Percentiles rank a stretch among this genome's conserved stretches.
Conservation (phyloP, 2,888 invertebrate species). For the Atrina japonica region DNA sequence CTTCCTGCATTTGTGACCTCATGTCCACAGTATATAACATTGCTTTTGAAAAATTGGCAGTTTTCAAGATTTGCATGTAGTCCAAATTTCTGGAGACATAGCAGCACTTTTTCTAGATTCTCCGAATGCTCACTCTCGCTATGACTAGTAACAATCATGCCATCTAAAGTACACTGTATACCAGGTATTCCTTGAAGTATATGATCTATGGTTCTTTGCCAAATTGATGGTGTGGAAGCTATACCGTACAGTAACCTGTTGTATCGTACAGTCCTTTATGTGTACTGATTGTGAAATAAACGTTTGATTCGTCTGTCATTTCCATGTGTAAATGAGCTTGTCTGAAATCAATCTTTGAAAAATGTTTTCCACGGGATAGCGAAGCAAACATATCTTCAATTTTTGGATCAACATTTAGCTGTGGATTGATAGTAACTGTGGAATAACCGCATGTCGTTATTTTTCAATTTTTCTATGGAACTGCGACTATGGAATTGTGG, state of each 20-base stretch:
- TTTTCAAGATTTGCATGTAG: conserved; percentile 17
- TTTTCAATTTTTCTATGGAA: conserved; percentile 1
- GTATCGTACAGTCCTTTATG: conserved; percentile 50
- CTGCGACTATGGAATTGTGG: background rate
- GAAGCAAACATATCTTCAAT: background rate
- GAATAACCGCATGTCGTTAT: too few species aligned
- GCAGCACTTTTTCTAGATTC: too few species aligned
- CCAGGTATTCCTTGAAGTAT: too few species aligned
- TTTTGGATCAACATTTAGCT: conserved; percentile 6
- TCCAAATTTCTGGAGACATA: background rate
- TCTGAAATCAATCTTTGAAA: background rate
- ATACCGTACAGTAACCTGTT: conserved; percentile 51
- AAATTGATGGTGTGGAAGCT: conserved; percentile 49
- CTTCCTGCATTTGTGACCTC: conserved; percentile 8
- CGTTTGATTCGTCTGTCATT: too few species aligned
- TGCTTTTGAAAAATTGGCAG: conserved; percentile 25
- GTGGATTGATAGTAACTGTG: background rate
- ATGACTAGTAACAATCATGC: conserved; percentile 21
- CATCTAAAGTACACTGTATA: conserved; percentile 20
- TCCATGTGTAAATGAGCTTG: too few species aligned
- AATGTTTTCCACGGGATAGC: background rate
- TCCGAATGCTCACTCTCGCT: conserved; percentile 11
- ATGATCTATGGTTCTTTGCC: conserved; percentile 52
- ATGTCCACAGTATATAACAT: background rate
- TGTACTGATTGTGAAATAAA: too few species aligned